Evolutionary conservation across 1,140 invertebrate species (phyloP), one percentile per base, ranked within the genome.

Genomic region (Venturia canescens): DNA sequence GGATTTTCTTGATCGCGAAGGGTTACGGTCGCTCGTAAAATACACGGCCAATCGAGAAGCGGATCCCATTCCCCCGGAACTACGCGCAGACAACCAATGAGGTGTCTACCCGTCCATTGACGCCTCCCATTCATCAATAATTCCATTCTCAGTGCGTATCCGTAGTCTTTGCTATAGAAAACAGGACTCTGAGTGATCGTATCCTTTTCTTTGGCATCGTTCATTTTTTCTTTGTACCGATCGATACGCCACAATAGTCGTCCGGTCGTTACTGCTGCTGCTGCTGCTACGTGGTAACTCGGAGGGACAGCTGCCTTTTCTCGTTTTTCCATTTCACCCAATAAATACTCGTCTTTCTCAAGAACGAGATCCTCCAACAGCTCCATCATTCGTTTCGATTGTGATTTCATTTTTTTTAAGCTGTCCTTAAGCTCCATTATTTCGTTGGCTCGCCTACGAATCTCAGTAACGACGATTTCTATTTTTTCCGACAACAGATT

Each of bases 31-130:
- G 94, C 93, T 79, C 92, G 91, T 6, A 96, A 88, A 57, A 93
- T 89, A 80, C 94, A 95, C 0, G 95, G 95, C 95, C 95, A 96
- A 71, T 93, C 91, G 79, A 96, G 88, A 34, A 96, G 84, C 0
- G 94, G 90, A 91, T 96, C 95, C 90, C 94, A 96, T 69, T 95
- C 94, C 0, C 95, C 95, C 11, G 93, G 91, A 7, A 96, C 88
- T 7, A 95, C 93, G 66, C 94, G 93, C 15, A 96, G 87, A 16
- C 94, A 95, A 1, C 94, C 93, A 9, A 95, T 94, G 67, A 95
- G 85, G 84, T 96, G 94, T 0, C 95, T 92, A 0, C 94, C 95
- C 84, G 93, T 94, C 95, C 95, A 96, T 79, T 94, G 95, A 6
- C 95, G 95, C 38, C 95, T 92, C 11, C 95, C 95, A 84, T 96